phyloP scores from a whole-genome alignment of 1,140 invertebrate genomes.

The Anthonomus grandis region DNA sequence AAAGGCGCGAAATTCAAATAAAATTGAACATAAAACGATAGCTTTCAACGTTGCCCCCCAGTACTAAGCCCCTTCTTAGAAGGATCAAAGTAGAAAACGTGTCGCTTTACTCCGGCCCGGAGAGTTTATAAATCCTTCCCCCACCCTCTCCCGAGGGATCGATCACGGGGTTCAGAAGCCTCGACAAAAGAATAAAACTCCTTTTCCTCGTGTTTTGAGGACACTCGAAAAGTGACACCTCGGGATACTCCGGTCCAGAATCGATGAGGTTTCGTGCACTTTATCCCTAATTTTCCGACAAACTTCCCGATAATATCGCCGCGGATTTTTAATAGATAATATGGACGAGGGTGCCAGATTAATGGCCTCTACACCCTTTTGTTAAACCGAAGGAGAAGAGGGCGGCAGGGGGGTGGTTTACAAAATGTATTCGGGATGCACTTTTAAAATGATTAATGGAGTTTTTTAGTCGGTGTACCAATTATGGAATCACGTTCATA shows the following conservation, averaged over 20 bases:
- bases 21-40: background rate
- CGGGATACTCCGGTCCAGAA: slow-evolving; percentile 9
- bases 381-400: background rate
- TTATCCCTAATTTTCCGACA: background rate
- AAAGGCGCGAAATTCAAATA: background rate
- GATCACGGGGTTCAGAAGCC: slow-evolving; percentile 3
- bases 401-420: background rate
- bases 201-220: slow-evolving; percentile 14
- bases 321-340: too few species aligned
- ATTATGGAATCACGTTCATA: background rate
- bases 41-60: background rate
- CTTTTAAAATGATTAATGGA: background rate
- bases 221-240: slow-evolving; percentile 13
- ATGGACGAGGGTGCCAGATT: too few species aligned
- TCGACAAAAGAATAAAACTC: slow-evolving; percentile 6
- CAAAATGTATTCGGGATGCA: background rate
- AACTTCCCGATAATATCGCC: background rate
- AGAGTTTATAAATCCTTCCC: background rate
- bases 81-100: background rate
- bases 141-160: slow-evolving; percentile 1
- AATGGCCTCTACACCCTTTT: background rate
- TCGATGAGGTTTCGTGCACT: slow-evolving; percentile 9
- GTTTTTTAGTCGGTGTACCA: background rate
- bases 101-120: background rate
- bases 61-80: background rate